phyloP scores from a whole-genome alignment of 2,888 invertebrate genomes.

The Agriotes lineatus region DNA sequence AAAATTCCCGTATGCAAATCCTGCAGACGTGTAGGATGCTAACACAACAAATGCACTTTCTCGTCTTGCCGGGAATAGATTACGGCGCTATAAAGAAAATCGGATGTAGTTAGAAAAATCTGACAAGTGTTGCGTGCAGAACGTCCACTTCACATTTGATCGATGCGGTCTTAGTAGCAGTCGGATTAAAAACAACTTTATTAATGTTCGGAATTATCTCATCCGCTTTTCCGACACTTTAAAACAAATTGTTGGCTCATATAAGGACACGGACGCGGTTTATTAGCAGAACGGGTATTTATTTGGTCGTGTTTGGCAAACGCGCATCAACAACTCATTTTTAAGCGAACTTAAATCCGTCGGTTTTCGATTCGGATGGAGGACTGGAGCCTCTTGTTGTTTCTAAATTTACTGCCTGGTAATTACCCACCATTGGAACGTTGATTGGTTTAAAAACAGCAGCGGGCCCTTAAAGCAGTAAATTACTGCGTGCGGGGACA shows the following conservation, averaged over 20 bases:
- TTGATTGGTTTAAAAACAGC: slow-evolving; percentile 9
- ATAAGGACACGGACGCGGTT: background rate
- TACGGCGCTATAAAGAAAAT: background rate
- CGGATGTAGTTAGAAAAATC: slow-evolving; percentile 13
- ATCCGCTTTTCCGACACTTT: slow-evolving; percentile 10
- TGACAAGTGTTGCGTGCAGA: slow-evolving; percentile 18
- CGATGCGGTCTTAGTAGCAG: slow-evolving; percentile 13
- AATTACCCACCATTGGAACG: slow-evolving; percentile 6
- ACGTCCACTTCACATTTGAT: slow-evolving; percentile 3
- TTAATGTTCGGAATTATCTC: slow-evolving; percentile 7
- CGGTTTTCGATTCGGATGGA: background rate
- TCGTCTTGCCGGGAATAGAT: slow-evolving; percentile 11
- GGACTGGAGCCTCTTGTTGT: background rate
- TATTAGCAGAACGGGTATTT: background rate
- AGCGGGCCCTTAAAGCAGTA: background rate
- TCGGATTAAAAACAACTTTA: slow-evolving; percentile 15
- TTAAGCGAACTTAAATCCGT: no score
- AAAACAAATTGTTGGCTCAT: slow-evolving; percentile 3
- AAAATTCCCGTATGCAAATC: slow-evolving; percentile 8
- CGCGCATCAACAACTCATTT: no score
- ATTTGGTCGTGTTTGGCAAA: no score
- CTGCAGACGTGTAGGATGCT: background rate
- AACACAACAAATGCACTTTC: slow-evolving; percentile 8
- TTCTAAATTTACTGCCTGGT: background rate
- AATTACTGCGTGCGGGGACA: slow-evolving; percentile 15